Conservation (phyloP, 2,888 invertebrate species). For the Nemapogon koenigi region DNA sequence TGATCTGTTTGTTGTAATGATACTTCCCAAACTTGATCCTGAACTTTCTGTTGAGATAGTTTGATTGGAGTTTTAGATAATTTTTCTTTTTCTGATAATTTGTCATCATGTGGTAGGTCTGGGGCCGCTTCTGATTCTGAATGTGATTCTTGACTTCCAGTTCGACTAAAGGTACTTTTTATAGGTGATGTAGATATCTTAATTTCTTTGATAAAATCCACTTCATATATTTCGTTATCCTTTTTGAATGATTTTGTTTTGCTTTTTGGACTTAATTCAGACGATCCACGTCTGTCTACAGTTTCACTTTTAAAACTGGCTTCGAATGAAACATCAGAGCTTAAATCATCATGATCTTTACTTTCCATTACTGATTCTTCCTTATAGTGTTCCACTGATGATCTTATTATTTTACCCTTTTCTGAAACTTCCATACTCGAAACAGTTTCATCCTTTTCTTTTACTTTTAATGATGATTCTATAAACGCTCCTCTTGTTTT, state of each 20-base stretch:
- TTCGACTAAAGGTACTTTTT: conserved; percentile 55
- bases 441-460: conserved; percentile 53
- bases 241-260: conserved; percentile 57
- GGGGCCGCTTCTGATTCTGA: conserved; percentile 62
- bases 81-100: conserved; percentile 44
- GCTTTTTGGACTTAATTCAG: conserved; percentile 50
- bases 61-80: conserved; percentile 44
- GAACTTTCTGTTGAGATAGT: conserved; percentile 47
- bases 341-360: conserved; percentile 54
- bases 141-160: conserved; percentile 63
- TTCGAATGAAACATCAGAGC: conserved; percentile 53
- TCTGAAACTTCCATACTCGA: conserved; percentile 49
- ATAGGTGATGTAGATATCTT: conserved; percentile 57
- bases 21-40: conserved; percentile 55
- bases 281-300: conserved; percentile 41
- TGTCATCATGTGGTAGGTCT: conserved; percentile 54
- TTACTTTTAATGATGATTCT: conserved; percentile 46
- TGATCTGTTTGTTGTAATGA: conserved; percentile 46
- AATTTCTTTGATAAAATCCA: conserved; percentile 61
- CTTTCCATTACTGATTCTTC: conserved; percentile 56
- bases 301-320: conserved; percentile 53
- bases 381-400: conserved; percentile 51
- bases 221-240: conserved; percentile 56
- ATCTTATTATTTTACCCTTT: conserved; percentile 53
- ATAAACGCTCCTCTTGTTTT: conserved; percentile 47